Evolutionary conservation across 2,797 vertebrate species (phyloP).

Genomic region (Silurus aristotelis): DNA sequence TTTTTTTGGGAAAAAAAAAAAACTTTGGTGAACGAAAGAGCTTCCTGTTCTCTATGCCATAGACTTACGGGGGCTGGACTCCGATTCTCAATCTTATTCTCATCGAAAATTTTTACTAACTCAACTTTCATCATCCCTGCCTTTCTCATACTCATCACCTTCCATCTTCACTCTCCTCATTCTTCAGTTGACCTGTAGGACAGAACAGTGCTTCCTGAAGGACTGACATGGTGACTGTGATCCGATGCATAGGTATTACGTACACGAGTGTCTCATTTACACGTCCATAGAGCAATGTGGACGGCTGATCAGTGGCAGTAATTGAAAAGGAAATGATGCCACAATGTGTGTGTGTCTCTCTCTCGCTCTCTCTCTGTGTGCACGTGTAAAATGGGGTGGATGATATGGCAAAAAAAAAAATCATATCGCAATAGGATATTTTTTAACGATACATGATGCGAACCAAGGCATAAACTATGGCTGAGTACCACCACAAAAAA

Average conservation of each 20-base stretch:
- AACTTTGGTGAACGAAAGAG: slow-evolving; percentile 61
- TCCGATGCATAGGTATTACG: slow-evolving; percentile 30
- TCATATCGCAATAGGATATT: not conserved
- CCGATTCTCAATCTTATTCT: slow-evolving; percentile 55
- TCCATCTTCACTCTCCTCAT: slow-evolving; percentile 43
- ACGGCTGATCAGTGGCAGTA: slow-evolving; percentile 48
- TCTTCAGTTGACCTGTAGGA: slow-evolving; percentile 67
- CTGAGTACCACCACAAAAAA: not conserved
- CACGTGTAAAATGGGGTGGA: not conserved
- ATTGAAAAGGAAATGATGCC: not conserved
- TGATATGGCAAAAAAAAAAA: not conserved
- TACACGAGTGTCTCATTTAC: slow-evolving; percentile 42
- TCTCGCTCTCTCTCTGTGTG: not conserved
- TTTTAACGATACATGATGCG: not conserved
- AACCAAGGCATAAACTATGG: not conserved
- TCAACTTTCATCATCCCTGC: slow-evolving; percentile 48
- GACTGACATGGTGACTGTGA: not conserved
- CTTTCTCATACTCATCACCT: slow-evolving; percentile 29
- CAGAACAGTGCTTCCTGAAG: slow-evolving; percentile 61
- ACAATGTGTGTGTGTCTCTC: not conserved
- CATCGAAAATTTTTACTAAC: slow-evolving; percentile 34
- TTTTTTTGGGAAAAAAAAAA: not conserved
- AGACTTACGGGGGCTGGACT: slow-evolving; percentile 82
- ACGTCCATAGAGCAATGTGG: slow-evolving; percentile 49
- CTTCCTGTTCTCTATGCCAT: slow-evolving; percentile 80